Base-by-base conservation (phyloP, 2,113 vertebrate genomes). In the Anguilla rostrata region DNA sequence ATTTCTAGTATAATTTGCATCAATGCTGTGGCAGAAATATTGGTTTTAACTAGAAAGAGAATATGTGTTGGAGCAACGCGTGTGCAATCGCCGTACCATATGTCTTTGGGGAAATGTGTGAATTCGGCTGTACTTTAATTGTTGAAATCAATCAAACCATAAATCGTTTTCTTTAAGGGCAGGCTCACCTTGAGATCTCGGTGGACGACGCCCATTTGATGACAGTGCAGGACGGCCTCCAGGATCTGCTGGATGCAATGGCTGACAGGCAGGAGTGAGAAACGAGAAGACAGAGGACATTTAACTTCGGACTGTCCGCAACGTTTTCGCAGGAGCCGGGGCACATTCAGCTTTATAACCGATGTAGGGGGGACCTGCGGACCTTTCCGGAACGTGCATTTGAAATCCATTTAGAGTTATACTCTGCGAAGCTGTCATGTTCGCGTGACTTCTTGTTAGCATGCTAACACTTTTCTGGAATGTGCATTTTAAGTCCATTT, bases 191-290 rank as follows among this genome's bases (percentile, higher is more conserved):
- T 97, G 87, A 97, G 93, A 91, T 97, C 97, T 75, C 97, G 93
- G 87, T 97, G 97, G 43, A 97, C 97, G 87, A 97, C 96, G 26
- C 96, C 97, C 96, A 97, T 97, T 93, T 97, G 97, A 89, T 97
- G 97, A 90, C 96, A 97, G 63, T 97, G 97, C 56, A 97, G 94
- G 83, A 97, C 97, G 0, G 97, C 97, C 89, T 97, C 97, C 91
- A 97, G 91, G 88, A 97, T 97, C 87, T 95, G 94, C 90, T 34
- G 71, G 87, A 95, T 94, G 88, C 95, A 95, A 87, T 89, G 84
- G 82, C 94, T 96, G 86, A 63, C 34, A 1, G 12, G 43, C 15
- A 56, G 83, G 0, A 84, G 26, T 80, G 22, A 82, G 40, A 66
- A 53, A 56, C 7, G 56, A 56, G 46, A 7, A 85, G 20, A 79